Percentiles rank a stretch among this genome's conserved stretches.
Conservation (phyloP, 2,888 invertebrate species). For the Cephalotes varians region DNA sequence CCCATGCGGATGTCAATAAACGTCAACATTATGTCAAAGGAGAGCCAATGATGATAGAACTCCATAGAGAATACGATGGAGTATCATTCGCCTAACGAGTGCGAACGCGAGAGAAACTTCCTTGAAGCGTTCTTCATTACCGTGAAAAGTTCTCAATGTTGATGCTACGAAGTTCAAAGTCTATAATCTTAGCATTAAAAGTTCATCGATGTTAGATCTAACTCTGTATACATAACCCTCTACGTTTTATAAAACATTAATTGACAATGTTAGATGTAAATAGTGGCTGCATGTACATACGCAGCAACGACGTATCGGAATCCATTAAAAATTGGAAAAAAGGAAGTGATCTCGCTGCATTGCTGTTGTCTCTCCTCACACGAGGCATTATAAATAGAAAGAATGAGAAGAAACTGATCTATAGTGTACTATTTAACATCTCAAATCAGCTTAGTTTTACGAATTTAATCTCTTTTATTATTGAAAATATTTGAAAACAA, state of each 20-base stretch:
- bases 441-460: background rate
- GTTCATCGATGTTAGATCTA: slow-evolving; percentile 12
- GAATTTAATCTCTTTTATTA: background rate
- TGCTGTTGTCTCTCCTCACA: background rate
- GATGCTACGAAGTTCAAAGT: slow-evolving; percentile 19
- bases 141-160: slow-evolving; percentile 22
- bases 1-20: background rate
- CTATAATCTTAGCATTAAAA: slow-evolving; percentile 34
- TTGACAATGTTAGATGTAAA: slow-evolving; percentile 23
- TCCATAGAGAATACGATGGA: slow-evolving; percentile 17
- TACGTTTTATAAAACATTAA: slow-evolving; percentile 35
- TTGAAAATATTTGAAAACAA: background rate
- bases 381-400: background rate
- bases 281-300: background rate
- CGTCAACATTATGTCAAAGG: slow-evolving; percentile 22
- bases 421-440: background rate
- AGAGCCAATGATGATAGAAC: background rate
- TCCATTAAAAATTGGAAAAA: slow-evolving; percentile 32
- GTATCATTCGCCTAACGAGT: slow-evolving; percentile 39
- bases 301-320: background rate
- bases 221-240: slow-evolving; percentile 3
- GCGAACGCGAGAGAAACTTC: slow-evolving; percentile 11
- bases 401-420: background rate
- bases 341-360: background rate
- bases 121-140: slow-evolving; percentile 1